These are phyloP conservation scores for Epinotia brunnichana DNA, from an alignment of 2,888 invertebrate species.

Conservation along the genomic window DNA sequence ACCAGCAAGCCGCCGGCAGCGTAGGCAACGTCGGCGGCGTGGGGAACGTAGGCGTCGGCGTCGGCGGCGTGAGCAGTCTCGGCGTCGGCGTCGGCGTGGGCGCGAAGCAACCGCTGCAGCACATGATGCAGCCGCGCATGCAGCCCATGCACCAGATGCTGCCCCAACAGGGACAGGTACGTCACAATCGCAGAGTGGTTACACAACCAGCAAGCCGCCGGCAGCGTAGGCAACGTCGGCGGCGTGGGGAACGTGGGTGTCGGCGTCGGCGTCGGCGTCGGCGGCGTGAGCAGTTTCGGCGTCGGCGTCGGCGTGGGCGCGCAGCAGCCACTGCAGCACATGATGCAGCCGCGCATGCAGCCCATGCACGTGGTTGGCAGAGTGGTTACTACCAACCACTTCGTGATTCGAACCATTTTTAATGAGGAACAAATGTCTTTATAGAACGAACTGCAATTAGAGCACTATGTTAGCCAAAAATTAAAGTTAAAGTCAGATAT, in stretches of 20 bases:
- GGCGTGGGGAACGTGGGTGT: constrained; percentile 61
- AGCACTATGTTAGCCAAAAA: too few relatives aligned
- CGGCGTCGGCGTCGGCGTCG: constrained; percentile 62
- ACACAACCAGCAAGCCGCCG: constrained; percentile 72
- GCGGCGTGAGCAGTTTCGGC: constrained; percentile 51
- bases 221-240: constrained; percentile 63
- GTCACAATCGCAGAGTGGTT: too few relatives aligned
- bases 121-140: constrained; percentile 84
- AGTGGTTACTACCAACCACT: too few relatives aligned
- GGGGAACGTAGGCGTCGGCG: constrained; percentile 61
- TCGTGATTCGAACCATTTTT: too few relatives aligned
- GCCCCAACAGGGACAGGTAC: constrained; percentile 83
- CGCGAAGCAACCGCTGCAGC: constrained; percentile 79
- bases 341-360: constrained; percentile 84
- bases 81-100: constrained; percentile 66
- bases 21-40: constrained; percentile 66
- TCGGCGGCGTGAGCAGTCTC: constrained; percentile 49
- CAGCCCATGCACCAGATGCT: constrained; percentile 84
- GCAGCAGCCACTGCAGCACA: constrained; percentile 81
- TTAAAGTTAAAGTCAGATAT: too few relatives aligned
- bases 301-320: constrained; percentile 68
- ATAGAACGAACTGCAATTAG: too few relatives aligned
- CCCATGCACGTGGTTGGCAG: constrained; percentile 84
- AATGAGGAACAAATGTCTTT: too few relatives aligned
- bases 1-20: constrained; percentile 67